phyloP scores from a whole-genome alignment of 2,797 vertebrate species.

The Brachyalestes nurse region DNA sequence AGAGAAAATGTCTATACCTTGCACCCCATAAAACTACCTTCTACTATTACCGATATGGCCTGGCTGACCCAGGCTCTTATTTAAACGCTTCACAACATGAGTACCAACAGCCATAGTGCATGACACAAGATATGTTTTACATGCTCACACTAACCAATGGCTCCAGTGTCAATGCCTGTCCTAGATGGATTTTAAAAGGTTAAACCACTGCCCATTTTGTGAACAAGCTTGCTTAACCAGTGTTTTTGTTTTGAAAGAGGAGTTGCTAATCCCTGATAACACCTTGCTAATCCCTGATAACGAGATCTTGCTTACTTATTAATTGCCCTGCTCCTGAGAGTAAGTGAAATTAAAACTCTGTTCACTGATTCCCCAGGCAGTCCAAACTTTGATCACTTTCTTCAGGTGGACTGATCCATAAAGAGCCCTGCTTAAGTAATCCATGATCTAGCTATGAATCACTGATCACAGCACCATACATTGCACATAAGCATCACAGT shows the following conservation, averaged over 20 bases:
- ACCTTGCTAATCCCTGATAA: no score
- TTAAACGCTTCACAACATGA: background rate
- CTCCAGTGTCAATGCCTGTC: no score
- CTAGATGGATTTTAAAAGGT: no score
- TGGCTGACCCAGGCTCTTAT: background rate
- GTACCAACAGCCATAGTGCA: background rate
- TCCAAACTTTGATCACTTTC: background rate
- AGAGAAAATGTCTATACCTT: background rate
- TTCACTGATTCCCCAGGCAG: background rate
- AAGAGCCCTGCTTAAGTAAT: background rate
- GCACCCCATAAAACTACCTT: background rate
- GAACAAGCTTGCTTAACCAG: no score
- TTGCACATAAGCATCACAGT: slow-evolving; percentile 1
- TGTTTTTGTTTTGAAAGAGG: no score
- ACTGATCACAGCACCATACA: background rate
- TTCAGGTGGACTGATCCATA: background rate
- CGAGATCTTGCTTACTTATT: background rate
- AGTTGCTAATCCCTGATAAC: no score
- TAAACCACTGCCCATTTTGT: no score
- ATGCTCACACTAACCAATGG: no score
- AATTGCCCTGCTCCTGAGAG: background rate
- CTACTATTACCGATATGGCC: background rate
- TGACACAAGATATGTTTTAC: background rate
- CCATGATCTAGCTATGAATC: background rate
- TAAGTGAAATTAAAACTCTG: background rate